phyloP scores from a whole-genome alignment of 1,140 invertebrate species.

The Nephila pilipes region DNA sequence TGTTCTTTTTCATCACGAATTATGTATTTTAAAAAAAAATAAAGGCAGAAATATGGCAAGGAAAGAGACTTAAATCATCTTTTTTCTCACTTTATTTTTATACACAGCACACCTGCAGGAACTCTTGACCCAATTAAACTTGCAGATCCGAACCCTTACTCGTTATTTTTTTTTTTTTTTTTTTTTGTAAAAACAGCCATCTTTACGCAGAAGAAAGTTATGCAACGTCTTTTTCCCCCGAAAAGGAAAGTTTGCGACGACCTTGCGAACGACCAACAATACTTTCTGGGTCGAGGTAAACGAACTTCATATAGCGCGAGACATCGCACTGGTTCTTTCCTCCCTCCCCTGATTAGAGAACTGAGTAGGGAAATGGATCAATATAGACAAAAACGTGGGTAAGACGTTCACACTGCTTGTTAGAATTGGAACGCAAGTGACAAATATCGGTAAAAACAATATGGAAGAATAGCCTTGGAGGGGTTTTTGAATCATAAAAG shows the following conservation, averaged over 20 bases:
- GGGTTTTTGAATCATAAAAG: too few species aligned
- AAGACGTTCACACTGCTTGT: too few species aligned
- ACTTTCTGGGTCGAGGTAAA: constrained; percentile 17
- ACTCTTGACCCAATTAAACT: not conserved
- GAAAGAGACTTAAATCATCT: too few species aligned
- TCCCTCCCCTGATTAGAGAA: not conserved
- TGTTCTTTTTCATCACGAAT: too few species aligned
- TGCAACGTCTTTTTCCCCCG: not conserved
- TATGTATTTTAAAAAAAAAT: too few species aligned
- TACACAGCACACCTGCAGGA: not conserved
- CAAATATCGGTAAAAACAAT: too few species aligned
- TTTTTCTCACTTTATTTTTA: too few species aligned
- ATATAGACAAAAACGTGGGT: too few species aligned
- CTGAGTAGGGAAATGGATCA: too few species aligned
- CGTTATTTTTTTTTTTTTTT: not conserved
- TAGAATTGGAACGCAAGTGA: too few species aligned
- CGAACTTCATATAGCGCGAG: not conserved
- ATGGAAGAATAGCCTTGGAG: too few species aligned
- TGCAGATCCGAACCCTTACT: not conserved
- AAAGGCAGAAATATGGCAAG: too few species aligned
- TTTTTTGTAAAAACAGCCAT: not conserved
- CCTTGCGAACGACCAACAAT: not conserved
- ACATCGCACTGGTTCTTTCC: not conserved
- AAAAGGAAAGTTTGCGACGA: constrained; percentile 2
- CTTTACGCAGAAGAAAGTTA: not conserved